These are phyloP conservation scores for Zaprionus capensis DNA, from an alignment of 1,140 invertebrate species.

Conservation along the genomic window DNA sequence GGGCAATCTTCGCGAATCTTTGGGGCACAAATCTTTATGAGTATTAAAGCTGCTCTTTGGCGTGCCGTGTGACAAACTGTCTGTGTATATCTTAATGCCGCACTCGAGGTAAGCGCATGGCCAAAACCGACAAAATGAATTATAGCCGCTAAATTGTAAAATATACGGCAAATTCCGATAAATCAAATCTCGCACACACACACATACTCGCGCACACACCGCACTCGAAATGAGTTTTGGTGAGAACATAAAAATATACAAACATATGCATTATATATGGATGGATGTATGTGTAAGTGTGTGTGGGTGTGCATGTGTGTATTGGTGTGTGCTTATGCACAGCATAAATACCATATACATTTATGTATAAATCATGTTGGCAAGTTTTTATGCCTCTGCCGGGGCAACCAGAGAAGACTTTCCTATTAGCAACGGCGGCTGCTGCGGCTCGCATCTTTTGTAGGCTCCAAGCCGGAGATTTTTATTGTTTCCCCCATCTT, in stretches of 20 bases:
- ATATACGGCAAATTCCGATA: constrained; percentile 79
- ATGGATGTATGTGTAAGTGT: constrained; percentile 26
- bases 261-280: constrained; percentile 68
- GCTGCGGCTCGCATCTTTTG: constrained; percentile 44
- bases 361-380: constrained; percentile 81
- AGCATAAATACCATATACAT: constrained; percentile 63
- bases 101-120: constrained; percentile 63
- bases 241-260: constrained; percentile 68
- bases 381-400: constrained; percentile 78
- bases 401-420: constrained; percentile 52
- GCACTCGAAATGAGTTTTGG: constrained; percentile 70
- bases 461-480: constrained; percentile 47
- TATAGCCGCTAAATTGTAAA: constrained; percentile 83
- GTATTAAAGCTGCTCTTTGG: constrained; percentile 26
- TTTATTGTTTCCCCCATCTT: constrained; percentile 32
- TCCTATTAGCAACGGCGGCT: constrained; percentile 74
- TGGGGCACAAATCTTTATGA: constrained; percentile 26
- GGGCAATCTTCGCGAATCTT: neutral
- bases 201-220: constrained; percentile 6
- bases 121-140: constrained; percentile 81
- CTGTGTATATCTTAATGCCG: constrained; percentile 69
- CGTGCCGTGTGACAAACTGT: constrained; percentile 50
- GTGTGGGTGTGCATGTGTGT: constrained; percentile 6
- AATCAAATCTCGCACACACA: constrained; percentile 62
- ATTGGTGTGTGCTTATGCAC: constrained; percentile 35